Evolutionary conservation across 2,888 invertebrate genomes (phyloP), one percentile per base, ranked within the genome.

Genomic region (Eretmocerus hayati): DNA sequence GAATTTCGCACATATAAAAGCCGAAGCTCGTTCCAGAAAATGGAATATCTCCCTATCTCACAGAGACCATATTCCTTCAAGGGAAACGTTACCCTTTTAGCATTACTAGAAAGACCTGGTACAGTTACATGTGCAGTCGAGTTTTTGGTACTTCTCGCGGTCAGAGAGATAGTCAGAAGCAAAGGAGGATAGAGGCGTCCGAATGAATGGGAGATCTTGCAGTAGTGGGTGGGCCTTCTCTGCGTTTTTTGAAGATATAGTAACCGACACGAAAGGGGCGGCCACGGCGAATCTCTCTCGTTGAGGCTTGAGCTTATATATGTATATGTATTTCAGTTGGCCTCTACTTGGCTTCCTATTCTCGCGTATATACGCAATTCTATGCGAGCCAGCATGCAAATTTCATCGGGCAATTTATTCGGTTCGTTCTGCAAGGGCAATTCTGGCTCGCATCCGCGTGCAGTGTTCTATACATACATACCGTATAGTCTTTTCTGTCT

Each of bases 371-470:
- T n/a, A n/a, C 19, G 8, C 30, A 30, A 15, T 39, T 11, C 13
- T 20, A 39, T 39, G 15, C 49, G 44, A 48, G 51, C 46, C 51
- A 54, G 51, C 48, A 54, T 54, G 54, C 48, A 54, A 54, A 54
- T 54, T 54, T 54, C 51, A 51, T 51, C 46, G 49, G 49, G 54
- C 51, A 54, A 54, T 54, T 54, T 54, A 51, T 54, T 54, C 51
- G 46, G 43, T 41, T 48, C 48, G 50, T 45, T 53, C 53, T 46
- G 32, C 47, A 22, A 21, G 45, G 47, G 51, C 48, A 51, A 51
- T 51, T 51, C 46, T 46, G 50, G 48, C 35, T 20, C 30, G 16
- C 36, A n/a, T n/a, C n/a, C 21, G n/a, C n/a, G n/a, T n/a, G n/a
- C n/a, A n/a, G n/a, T n/a, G n/a, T n/a, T n/a, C n/a, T n/a, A n/a